Evolutionary conservation across 2,888 invertebrate genomes (phyloP).

Genomic region (Calameuta filiformis): DNA sequence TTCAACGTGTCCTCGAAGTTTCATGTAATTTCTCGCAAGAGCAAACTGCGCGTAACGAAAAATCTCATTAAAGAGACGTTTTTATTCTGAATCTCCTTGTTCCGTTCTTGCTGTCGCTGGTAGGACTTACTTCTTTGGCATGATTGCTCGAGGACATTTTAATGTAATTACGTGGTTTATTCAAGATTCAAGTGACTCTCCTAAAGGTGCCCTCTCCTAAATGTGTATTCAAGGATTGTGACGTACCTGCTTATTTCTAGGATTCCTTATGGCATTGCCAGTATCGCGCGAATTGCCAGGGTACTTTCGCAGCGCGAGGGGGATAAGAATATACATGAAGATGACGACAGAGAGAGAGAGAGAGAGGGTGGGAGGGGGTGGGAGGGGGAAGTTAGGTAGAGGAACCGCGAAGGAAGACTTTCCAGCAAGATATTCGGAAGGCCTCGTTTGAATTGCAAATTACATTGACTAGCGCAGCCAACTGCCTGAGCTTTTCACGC

Average conservation of each 20-base stretch:
- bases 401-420: neutral
- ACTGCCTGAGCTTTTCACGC: conserved; percentile 28
- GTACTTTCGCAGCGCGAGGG: neutral
- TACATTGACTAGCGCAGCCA: conserved; percentile 22
- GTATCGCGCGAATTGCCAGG: neutral
- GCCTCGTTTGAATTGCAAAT: conserved; percentile 44
- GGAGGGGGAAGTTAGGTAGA: neutral
- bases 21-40: neutral
- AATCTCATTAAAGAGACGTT: neutral
- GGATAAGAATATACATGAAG: too few species aligned
- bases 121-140: neutral
- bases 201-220: neutral
- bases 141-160: neutral
- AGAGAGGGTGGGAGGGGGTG: too few species aligned
- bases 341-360: too few species aligned
- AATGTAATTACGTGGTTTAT: neutral
- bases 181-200: neutral
- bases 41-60: neutral
- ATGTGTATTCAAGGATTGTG: neutral
- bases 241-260: neutral
- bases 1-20: neutral
- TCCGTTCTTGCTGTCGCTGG: neutral
- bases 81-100: neutral
- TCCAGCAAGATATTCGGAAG: conserved; percentile 18
- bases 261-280: neutral